Evolutionary conservation across 2,888 invertebrate species (phyloP).

Genomic region (Aromia moschata): DNA sequence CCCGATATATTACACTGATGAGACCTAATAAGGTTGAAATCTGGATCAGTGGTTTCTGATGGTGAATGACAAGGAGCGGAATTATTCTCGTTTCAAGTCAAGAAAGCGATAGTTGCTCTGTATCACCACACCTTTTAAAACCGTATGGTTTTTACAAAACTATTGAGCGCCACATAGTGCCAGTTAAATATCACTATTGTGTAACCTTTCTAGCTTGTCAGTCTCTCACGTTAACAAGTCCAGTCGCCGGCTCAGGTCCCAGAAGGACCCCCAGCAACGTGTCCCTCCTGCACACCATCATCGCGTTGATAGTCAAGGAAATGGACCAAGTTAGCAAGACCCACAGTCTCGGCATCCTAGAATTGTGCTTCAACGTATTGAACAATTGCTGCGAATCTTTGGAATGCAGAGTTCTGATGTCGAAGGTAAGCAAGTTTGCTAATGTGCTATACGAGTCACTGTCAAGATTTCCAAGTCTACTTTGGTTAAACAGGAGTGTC

Average conservation of each 20-base stretch:
- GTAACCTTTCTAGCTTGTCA: slow-evolving; percentile 61
- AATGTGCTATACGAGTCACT: neutral
- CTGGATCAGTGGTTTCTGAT: too few relatives aligned
- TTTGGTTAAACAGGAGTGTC: too few relatives aligned
- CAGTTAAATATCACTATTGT: too few relatives aligned
- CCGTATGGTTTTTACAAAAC: too few relatives aligned
- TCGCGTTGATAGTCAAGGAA: slow-evolving; percentile 64
- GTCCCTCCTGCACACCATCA: slow-evolving; percentile 66
- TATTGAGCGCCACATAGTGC: too few relatives aligned
- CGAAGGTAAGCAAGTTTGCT: slow-evolving; percentile 66
- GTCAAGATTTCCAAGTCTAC: too few relatives aligned
- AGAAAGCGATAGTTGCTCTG: too few relatives aligned
- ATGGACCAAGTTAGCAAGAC: slow-evolving; percentile 64
- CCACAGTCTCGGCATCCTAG: slow-evolving; percentile 62
- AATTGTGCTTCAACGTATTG: slow-evolving; percentile 64
- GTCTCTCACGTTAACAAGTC: slow-evolving; percentile 65
- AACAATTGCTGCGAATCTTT: slow-evolving; percentile 66
- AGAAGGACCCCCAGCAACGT: slow-evolving; percentile 64
- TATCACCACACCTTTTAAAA: too few relatives aligned
- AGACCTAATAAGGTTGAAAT: too few relatives aligned
- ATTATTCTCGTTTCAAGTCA: too few relatives aligned
- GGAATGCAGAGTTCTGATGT: slow-evolving; percentile 70
- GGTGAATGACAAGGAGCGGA: too few relatives aligned
- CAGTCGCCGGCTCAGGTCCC: slow-evolving; percentile 65
- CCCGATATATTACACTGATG: too few relatives aligned